Base-by-base conservation (phyloP, 2,888 invertebrate species). In the Dryococelus australis region DNA sequence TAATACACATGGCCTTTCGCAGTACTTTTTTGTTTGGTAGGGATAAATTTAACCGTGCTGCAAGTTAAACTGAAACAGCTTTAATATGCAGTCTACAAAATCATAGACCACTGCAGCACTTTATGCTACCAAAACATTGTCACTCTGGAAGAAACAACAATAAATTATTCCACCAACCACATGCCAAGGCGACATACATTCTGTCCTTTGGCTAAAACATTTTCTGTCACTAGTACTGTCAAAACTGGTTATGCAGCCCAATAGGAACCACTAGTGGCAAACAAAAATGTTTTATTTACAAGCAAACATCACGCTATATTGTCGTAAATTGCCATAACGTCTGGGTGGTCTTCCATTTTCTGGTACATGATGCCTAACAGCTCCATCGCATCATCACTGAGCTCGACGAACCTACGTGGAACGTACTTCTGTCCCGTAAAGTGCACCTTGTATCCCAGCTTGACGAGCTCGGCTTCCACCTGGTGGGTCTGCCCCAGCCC, bases 241-340 rank as follows among this genome's bases (percentile, higher is more conserved):
- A 35, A 35, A 35, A 35, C 35, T 35, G 35, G 35, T 1, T 3
- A 35, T 35, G 47, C 16, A 47, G 47, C 80, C 80, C 80, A 20
- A 13, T 28, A 27, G 12, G 80, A 35, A 35, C 35, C 2, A 35
- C 35, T 4, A 4, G 2, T 78, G 24, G n/a, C 10, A 43, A 2
- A 84, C 35, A 0, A 16, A n/a, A 84, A 28, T 84, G n/a, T 10
- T 27, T 0, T 13, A 84, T 47, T 35, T 43, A 47, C 27, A 47
- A 86, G 26, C 24, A 53, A 35, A 53, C 24, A 87, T 88, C 90
- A 91, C 13, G 89, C 93, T 89, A 95, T 92, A 91, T 96, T 96
- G 90, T 95, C 94, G 90, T 93, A 94, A 85, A 96, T 91, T 90
- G 93, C 93, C 85, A 94, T 92, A 87, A 96, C 92, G 87, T 95